Base-by-base conservation (phyloP, 2,797 vertebrate species). In the Malacoraja senta region DNA sequence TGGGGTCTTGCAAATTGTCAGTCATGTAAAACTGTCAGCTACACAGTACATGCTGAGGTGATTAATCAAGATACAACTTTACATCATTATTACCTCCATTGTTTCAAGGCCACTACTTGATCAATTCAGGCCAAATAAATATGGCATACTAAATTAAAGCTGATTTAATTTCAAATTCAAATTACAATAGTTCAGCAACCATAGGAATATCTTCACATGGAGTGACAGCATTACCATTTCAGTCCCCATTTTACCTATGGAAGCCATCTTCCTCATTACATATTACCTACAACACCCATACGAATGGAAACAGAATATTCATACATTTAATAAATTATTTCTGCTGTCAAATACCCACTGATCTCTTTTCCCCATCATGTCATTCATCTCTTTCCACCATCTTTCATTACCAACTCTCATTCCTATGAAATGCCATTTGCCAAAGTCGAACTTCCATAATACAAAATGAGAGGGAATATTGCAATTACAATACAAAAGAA, bases 51-150 rank as follows among this genome's bases (percentile, higher is more conserved):
- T 29, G 19, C 26, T 77, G n/a, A 32, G 72, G 71, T 81, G 81
- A 71, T 81, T 92, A 53, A 92, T 76, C 90, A 92, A 74, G 53
- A 12, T 44, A 76, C 71, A 92, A 53, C 26, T 92, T 92, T 32
- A 29, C 7, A 53, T 29, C 24, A 92, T 74, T 74, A 91, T 53
- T 91, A 26, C 10, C 6, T 71, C 68, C n/a, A 35, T 38, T 35
- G n/a, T 38, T 91, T 91, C 88, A 71, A 65, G 68, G 35, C 32
- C 88, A 71, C 32, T 71, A 8, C 35, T 84, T 78, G 21, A 86
- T 86, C 21, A n/a, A 29, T 86, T 29, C 38, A 86, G 19, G 63
- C 35, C 88, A 24, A 91, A 91, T 65, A 74, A 91, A 44, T 44
- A 13, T 24, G 24, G 65, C 53, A 74, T 74, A 71, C 21, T 26